Evolutionary conservation across 30 jellyfish, hydroid and myxozoan genomes (phyloP), one percentile per base, ranked within the genome.

Genomic region (Pseudorhiza aurosa): DNA sequence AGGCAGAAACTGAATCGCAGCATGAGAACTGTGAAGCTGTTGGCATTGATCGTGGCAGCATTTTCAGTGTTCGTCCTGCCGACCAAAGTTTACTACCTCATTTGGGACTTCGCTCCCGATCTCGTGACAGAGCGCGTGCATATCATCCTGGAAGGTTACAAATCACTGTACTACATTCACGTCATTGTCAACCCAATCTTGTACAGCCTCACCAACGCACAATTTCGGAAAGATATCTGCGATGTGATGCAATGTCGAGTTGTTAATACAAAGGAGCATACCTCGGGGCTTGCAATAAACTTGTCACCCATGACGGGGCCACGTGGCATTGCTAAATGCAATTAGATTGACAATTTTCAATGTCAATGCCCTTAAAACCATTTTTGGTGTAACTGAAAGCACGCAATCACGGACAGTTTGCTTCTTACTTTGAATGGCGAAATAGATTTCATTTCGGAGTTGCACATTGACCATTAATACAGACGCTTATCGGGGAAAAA

Each of bases 21-120:
- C 75, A 49, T 77, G 29, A 47, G 49, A 63, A 65, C 68, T 18
- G 58, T 62, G 26, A 37, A 37, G 3, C 70, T 77, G 43, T 37
- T 77, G 47, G 65, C 63, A 4, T 53, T 51, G 1, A 62, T 77
- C 37, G 29, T 59, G 12, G 30, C 47, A 19, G 65, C 89, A 24
- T 77, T 77, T 44, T 47, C 89, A 14, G 8, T 60, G 22, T 49
- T 68, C 46, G 56, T 77, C 33, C 55, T 77, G 51, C 89, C 89
- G 0, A 62, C 74, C 18, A 77, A 77, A 63, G 17, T 77, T 22
- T 45, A 43, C 15, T 62, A 77, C 40, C 73, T 77, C 1, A 30
- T 77, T 6, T 46, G 82, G 74, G 89, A 77, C 28, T 49, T 77
- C 25, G 73, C 82, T 11, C 81, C 81, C 5, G 47, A 62, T 6